These are phyloP conservation scores for Noctua janthina DNA, from an alignment of 2,888 invertebrate genomes.

Conservation along the genomic window DNA sequence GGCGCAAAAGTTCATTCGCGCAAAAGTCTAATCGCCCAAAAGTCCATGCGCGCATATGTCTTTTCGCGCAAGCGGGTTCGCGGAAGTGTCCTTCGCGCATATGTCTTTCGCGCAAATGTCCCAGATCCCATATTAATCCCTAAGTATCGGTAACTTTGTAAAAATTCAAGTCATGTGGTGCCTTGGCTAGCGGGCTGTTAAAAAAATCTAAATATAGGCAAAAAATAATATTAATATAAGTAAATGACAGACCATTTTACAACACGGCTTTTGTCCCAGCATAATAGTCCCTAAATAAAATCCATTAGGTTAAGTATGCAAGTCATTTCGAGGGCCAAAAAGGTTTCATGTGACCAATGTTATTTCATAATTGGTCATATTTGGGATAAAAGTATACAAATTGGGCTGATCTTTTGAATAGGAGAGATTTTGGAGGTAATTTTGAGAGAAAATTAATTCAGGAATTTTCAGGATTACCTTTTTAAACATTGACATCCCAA, in stretches of 20 bases:
- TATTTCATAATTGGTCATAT: constrained; percentile 40
- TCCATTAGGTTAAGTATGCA: constrained; percentile 58
- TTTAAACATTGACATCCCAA: too few relatives aligned
- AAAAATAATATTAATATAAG: constrained; percentile 32
- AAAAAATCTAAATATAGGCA: constrained; percentile 12
- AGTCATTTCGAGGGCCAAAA: constrained; percentile 61
- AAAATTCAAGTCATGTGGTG: constrained; percentile 26
- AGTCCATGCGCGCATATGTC: too few relatives aligned
- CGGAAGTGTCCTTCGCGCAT: too few relatives aligned
- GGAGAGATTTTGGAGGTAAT: not conserved
- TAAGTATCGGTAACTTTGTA: not conserved
- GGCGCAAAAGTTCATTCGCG: too few relatives aligned
- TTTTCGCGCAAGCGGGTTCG: too few relatives aligned
- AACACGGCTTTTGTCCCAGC: constrained; percentile 16
- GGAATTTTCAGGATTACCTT: too few relatives aligned
- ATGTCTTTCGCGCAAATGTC: too few relatives aligned
- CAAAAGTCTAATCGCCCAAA: too few relatives aligned
- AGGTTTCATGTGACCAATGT: constrained; percentile 49
- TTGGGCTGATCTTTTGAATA: constrained; percentile 2
- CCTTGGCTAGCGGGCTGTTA: not conserved
- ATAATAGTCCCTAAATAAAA: constrained; percentile 56
- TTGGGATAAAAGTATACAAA: constrained; percentile 29
- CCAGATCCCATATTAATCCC: too few relatives aligned
- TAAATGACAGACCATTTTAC: constrained; percentile 47
- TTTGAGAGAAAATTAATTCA: not conserved